phyloP scores from a whole-genome alignment of 2,113 vertebrate species.

The Ctenodactylus gundi region DNA sequence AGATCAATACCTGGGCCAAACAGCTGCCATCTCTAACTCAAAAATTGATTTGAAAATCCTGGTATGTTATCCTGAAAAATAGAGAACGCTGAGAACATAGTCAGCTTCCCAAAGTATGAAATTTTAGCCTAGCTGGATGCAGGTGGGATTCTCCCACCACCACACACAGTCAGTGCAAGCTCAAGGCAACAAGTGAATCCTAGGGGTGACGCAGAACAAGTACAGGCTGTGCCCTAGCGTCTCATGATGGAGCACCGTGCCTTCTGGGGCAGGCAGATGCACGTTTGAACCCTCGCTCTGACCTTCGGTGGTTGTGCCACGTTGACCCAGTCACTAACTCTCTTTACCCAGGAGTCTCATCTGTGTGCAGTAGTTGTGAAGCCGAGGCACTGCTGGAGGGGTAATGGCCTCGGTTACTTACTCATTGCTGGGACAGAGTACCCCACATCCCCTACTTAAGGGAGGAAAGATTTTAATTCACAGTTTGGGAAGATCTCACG shows the following conservation, averaged over 20 bases:
- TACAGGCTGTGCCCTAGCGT: background rate
- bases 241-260: background rate
- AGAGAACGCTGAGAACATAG: background rate
- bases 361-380: background rate
- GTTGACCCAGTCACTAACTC: background rate
- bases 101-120: background rate
- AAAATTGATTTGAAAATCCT: conserved; percentile 37
- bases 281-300: background rate
- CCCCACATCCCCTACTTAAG: too few species aligned
- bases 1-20: conserved; percentile 47
- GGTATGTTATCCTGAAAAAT: background rate
- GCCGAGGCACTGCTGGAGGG: background rate
- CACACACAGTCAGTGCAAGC: too few species aligned
- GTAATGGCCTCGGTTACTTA: too few species aligned
- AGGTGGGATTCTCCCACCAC: too few species aligned
- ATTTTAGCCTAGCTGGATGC: background rate
- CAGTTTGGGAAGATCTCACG: too few species aligned
- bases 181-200: too few species aligned
- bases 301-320: background rate
- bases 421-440: too few species aligned
- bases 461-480: too few species aligned
- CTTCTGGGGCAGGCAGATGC: background rate
- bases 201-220: too few species aligned
- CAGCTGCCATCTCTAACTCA: conserved; percentile 40
- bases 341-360: background rate